Conservation (phyloP, 2,888 invertebrate genomes). For the Coleophora deauratella region DNA sequence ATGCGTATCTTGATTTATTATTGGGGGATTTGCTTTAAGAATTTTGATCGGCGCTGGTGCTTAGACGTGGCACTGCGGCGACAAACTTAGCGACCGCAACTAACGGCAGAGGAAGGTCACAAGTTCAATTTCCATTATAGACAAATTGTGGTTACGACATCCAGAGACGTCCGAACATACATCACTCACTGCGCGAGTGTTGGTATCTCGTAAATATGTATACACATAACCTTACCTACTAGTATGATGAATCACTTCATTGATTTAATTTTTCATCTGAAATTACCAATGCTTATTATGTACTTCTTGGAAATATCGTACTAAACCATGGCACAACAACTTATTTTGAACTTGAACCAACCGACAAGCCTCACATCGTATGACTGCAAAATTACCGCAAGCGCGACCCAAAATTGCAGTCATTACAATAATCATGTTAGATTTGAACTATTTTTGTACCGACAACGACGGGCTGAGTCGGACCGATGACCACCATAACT, state of each 20-base stretch:
- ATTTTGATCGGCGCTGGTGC: neutral
- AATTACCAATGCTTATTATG: too few species aligned
- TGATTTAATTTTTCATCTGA: too few species aligned
- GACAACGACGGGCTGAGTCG: conserved; percentile 30
- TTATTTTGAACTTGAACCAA: too few species aligned
- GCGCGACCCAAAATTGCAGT: conserved; percentile 1
- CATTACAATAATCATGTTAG: conserved; percentile 6
- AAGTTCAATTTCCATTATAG: conserved; percentile 3
- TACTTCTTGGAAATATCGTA: too few species aligned
- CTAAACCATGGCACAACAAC: too few species aligned
- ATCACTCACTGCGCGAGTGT: too few species aligned
- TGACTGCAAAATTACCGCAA: too few species aligned
- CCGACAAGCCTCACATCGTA: too few species aligned
- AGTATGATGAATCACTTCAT: neutral
- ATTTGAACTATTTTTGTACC: conserved; percentile 16
- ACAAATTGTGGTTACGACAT: conserved; percentile 5
- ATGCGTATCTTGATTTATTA: neutral
- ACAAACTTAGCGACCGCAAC: conserved; percentile 3
- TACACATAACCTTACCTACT: neutral
- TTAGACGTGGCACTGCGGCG: neutral
- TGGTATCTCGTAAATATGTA: too few species aligned
- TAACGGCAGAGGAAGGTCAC: conserved; percentile 5
- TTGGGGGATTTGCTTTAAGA: neutral
- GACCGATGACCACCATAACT: conserved; percentile 38
- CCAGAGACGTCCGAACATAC: neutral